Conservation (phyloP, 2,888 invertebrate genomes). For the Schrankia costaestrigalis region DNA sequence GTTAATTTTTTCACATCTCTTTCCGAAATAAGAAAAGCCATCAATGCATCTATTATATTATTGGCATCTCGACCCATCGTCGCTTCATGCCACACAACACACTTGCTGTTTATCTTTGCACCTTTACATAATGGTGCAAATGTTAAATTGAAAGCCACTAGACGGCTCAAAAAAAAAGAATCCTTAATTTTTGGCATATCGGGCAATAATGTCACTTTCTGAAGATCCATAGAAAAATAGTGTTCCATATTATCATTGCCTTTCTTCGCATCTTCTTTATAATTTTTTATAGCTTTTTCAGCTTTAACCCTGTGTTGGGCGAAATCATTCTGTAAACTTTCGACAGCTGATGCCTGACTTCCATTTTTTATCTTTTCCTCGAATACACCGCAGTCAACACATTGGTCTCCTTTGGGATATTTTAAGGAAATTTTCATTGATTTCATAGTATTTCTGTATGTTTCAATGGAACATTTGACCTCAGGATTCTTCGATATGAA, state of each 20-base stretch:
- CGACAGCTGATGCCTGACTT: too few species aligned
- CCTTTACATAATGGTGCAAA: conserved; percentile 14
- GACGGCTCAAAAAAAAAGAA: not conserved
- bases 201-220: conserved; percentile 7
- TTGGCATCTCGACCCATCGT: conserved; percentile 15
- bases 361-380: not conserved
- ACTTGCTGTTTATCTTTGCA: conserved; percentile 9
- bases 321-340: not conserved
- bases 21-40: conserved; percentile 11
- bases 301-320: not conserved
- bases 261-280: not conserved
- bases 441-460: not conserved
- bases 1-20: conserved; percentile 8
- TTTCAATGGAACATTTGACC: not conserved
- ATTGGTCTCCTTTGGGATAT: not conserved
- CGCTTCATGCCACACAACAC: conserved; percentile 20
- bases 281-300: not conserved
- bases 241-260: not conserved
- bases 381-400: not conserved
- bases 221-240: conserved; percentile 7
- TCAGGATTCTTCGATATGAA: not conserved
- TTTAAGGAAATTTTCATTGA: conserved; percentile 1
- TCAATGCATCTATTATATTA: conserved; percentile 15
- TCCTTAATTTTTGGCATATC: conserved; percentile 10
- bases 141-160: conserved; percentile 1